Evolutionary conservation across 2,113 vertebrate species (phyloP).

Genomic region (Aspiorhynchus laticeps): DNA sequence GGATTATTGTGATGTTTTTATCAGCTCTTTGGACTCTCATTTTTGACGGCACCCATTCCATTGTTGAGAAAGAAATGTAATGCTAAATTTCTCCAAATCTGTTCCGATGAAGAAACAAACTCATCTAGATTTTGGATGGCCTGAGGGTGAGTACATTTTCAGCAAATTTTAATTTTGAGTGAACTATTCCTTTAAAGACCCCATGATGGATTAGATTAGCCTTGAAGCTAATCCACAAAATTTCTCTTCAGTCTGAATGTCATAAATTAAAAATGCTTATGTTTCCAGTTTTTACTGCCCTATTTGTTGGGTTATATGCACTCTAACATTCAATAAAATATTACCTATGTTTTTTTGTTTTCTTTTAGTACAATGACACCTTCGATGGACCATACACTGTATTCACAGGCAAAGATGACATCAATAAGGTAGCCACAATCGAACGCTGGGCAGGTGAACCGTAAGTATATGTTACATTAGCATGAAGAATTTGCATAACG

Average conservation of each 20-base stretch:
- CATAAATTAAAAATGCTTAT: not conserved
- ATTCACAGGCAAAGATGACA: slow-evolving; percentile 82
- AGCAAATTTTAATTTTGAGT: not conserved
- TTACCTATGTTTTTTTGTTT: slow-evolving; percentile 9
- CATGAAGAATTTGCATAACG: not conserved
- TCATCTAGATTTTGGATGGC: too few species aligned
- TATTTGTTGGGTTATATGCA: not conserved
- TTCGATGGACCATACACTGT: slow-evolving; percentile 83
- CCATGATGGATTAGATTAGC: not conserved
- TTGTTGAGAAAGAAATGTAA: not conserved
- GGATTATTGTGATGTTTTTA: not conserved
- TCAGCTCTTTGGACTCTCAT: not conserved
- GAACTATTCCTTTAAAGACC: not conserved
- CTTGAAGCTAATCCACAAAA: not conserved
- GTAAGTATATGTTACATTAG: slow-evolving; percentile 70
- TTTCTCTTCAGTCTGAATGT: not conserved
- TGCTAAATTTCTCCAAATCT: not conserved
- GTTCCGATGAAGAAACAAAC: too few species aligned
- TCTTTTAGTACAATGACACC: slow-evolving; percentile 87
- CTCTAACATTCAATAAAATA: not conserved
- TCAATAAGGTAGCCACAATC: slow-evolving; percentile 82
- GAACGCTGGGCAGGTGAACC: slow-evolving; percentile 78
- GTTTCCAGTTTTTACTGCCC: not conserved
- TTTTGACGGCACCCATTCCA: not conserved
- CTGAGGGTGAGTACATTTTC: not conserved